Percentiles rank a stretch among this genome's conserved stretches.
Evolutionary conservation across 2,797 vertebrate genomes (phyloP).

Genomic region (Cirrhinus mrigala): DNA sequence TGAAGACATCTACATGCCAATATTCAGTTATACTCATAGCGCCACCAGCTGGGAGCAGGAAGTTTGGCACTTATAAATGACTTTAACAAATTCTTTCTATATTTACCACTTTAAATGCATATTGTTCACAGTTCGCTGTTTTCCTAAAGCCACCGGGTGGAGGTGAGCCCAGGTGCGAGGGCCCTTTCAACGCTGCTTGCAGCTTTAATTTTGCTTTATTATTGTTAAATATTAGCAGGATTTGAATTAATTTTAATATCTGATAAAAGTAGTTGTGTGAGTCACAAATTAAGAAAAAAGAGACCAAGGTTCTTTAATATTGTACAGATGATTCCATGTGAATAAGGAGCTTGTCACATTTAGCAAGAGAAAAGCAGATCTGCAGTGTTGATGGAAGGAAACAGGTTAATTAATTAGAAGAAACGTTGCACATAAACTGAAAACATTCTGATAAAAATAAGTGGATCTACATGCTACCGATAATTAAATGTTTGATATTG

Average conservation of each 20-base stretch:
- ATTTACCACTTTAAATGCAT: too few relatives aligned
- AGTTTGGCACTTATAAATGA: too few relatives aligned
- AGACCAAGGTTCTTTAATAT: background rate
- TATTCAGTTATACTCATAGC: too few relatives aligned
- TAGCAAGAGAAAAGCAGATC: background rate
- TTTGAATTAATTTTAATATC: background rate
- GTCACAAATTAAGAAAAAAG: background rate
- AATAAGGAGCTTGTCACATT: background rate
- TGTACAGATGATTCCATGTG: background rate
- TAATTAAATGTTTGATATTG: background rate
- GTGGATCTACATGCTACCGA: background rate
- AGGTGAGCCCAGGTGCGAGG: too few relatives aligned
- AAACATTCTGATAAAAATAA: background rate
- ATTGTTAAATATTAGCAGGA: background rate
- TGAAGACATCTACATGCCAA: too few relatives aligned
- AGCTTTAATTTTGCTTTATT: background rate
- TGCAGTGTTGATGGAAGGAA: background rate
- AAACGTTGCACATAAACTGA: background rate
- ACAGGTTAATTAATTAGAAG: background rate
- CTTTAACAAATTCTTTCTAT: too few relatives aligned
- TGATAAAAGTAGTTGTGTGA: background rate
- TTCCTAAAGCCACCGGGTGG: too few relatives aligned
- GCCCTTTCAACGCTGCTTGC: too few relatives aligned
- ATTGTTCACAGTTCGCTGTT: too few relatives aligned
- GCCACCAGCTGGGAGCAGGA: too few relatives aligned